Conservation (phyloP, 2,797 vertebrate genomes). For the Pteropus rufus region DNA sequence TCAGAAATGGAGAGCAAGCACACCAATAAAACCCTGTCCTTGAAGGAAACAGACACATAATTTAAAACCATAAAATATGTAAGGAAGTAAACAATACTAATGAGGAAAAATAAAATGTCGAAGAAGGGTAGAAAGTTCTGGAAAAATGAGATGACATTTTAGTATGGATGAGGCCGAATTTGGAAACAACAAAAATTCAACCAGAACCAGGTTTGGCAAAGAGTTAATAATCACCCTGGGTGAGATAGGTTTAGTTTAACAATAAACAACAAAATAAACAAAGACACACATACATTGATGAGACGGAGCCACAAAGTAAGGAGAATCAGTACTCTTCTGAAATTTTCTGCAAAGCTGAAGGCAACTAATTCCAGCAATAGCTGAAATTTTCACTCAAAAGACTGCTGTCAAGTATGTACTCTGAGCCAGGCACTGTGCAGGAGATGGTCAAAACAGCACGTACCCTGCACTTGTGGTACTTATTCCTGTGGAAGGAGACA, state of each 20-base stretch:
- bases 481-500: background rate
- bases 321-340: background rate
- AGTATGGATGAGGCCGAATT: background rate
- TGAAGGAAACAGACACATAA: background rate
- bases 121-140: background rate
- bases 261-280: background rate
- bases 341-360: background rate
- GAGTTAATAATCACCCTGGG: background rate
- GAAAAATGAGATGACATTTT: background rate
- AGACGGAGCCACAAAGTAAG: background rate
- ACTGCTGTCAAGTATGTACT: rapidly evolving
- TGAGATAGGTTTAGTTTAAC: background rate
- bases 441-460: too few species aligned
- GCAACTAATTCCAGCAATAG: background rate
- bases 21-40: background rate
- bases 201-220: background rate
- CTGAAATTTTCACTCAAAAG: background rate
- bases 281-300: background rate
- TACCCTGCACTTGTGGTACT: rapidly evolving
- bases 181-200: background rate
- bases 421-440: rapidly evolving
- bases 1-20: background rate
- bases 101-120: background rate
- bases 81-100: background rate
- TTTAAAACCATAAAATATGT: background rate